Conservation (phyloP, 2,113 vertebrate species). For the Rhinopomastus cyanomelas region DNA sequence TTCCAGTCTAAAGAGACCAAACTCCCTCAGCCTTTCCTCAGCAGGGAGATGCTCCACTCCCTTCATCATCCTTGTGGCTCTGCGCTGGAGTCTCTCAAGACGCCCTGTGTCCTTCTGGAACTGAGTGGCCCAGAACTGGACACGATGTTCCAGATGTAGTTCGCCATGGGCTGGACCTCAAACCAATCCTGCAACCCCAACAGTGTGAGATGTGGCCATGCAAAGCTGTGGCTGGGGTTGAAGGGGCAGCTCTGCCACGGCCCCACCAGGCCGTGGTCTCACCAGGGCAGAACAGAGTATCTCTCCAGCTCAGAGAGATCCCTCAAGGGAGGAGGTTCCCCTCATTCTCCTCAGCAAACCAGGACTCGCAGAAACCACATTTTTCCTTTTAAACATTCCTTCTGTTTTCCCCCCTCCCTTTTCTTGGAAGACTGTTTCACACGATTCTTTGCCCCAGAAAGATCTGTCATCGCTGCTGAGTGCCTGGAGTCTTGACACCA, state of each 20-base stretch:
- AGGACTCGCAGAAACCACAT: not conserved
- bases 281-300: too few species aligned
- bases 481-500: not conserved
- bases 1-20: too few species aligned
- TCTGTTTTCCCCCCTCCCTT: not conserved
- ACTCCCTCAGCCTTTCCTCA: too few species aligned
- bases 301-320: fast-evolving
- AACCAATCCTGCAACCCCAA: not conserved
- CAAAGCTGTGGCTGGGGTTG: not conserved
- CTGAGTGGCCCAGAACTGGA: too few species aligned
- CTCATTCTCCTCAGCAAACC: not conserved
- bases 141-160: too few species aligned
- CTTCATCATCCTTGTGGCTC: too few species aligned
- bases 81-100: too few species aligned
- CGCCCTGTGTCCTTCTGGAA: too few species aligned
- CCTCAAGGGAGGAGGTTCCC: not conserved
- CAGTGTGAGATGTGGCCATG: not conserved
- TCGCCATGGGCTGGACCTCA: not conserved
- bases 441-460: not conserved
- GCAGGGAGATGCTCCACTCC: too few species aligned
- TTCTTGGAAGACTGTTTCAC: not conserved
- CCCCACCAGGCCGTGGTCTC: too few species aligned
- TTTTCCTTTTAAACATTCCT: not conserved
- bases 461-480: not conserved
- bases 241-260: not conserved